Percentiles rank a stretch among this genome's conserved stretches.
Evolutionary conservation across 92 coral and sea anemone species (phyloP).

Genomic region (Micromussa lordhowensis): DNA sequence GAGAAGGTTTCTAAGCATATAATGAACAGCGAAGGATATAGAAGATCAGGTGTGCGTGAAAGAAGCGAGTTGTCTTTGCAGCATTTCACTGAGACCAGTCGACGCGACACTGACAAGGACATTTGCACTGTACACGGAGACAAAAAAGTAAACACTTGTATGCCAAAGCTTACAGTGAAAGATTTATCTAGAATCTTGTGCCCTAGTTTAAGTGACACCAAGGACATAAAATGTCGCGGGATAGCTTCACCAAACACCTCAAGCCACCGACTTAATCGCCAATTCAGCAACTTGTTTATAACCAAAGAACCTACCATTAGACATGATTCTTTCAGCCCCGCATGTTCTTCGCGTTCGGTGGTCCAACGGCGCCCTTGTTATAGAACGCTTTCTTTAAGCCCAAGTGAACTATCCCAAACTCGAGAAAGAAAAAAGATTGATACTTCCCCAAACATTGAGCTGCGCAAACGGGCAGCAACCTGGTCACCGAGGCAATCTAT

Average conservation of each 20-base stretch:
- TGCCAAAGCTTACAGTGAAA: conserved; percentile 12
- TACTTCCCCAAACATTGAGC: background rate
- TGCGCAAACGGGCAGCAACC: background rate
- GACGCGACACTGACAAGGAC: background rate
- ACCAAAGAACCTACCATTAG: background rate
- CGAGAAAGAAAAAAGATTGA: background rate
- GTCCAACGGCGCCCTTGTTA: background rate
- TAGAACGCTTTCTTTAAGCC: background rate
- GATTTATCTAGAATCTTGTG: conserved; percentile 9
- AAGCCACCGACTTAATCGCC: background rate
- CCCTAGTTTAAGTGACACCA: background rate
- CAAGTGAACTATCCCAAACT: background rate
- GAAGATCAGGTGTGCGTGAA: background rate
- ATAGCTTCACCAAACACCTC: background rate
- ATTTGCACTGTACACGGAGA: background rate
- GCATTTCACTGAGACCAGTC: background rate
- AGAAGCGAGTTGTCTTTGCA: background rate
- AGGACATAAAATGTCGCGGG: background rate
- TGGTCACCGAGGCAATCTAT: background rate
- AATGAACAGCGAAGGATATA: background rate
- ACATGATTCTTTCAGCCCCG: background rate
- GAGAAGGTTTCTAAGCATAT: background rate
- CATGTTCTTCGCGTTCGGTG: background rate
- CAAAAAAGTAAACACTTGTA: background rate
- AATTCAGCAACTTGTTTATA: background rate